phyloP scores from a whole-genome alignment of 2,797 vertebrate species.

The Enteromius thamalakanensis region DNA sequence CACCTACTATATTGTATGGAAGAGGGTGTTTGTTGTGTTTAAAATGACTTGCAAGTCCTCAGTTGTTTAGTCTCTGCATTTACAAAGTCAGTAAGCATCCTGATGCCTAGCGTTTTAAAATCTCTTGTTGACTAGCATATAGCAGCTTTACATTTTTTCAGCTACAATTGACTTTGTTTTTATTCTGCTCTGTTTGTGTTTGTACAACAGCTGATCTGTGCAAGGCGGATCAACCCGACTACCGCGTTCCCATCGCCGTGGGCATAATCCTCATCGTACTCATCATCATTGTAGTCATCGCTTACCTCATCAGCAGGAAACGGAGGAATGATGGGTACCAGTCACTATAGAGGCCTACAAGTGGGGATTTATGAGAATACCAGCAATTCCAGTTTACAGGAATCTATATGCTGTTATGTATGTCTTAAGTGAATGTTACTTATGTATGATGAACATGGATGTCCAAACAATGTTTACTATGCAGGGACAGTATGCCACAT shows the following conservation, averaged over 20 bases:
- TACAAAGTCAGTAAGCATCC: background rate
- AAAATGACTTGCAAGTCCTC: background rate
- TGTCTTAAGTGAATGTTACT: constrained; percentile 5
- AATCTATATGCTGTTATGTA: background rate
- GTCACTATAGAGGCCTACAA: constrained; percentile 73
- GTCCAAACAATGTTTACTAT: background rate
- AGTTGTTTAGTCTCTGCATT: background rate
- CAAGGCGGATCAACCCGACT: constrained; percentile 63
- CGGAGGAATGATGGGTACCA: constrained; percentile 79
- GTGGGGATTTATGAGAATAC: background rate
- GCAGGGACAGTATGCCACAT: background rate
- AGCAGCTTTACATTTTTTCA: background rate
- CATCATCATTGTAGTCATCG: constrained; percentile 80
- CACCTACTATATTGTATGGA: background rate
- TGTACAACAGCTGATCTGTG: constrained; percentile 75
- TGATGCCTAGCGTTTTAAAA: background rate
- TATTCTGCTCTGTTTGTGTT: constrained; percentile 7
- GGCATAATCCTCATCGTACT: constrained; percentile 82
- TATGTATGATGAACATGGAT: background rate
- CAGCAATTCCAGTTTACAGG: constrained; percentile 6
- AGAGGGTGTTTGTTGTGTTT: background rate
- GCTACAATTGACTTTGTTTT: background rate
- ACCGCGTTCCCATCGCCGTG: constrained; percentile 80
- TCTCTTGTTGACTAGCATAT: background rate
- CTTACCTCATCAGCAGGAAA: constrained; percentile 76